phyloP scores from a whole-genome alignment of 1,140 invertebrate species.

The Drosophila sp. region DNA sequence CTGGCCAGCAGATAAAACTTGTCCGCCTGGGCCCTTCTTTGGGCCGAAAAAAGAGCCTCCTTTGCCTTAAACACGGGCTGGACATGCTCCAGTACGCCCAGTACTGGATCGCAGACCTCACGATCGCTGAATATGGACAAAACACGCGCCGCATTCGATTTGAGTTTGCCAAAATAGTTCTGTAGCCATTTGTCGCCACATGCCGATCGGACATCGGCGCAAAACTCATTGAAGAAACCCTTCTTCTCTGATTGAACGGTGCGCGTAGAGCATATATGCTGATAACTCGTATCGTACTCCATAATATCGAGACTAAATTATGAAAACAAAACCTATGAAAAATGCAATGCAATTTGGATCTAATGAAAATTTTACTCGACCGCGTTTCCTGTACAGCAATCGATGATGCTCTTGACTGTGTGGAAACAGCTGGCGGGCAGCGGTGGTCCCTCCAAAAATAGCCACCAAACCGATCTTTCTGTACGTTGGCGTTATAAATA shows the following conservation, averaged over 20 bases:
- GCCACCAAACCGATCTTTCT: constrained; percentile 48
- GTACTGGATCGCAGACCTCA: constrained; percentile 83
- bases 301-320: constrained; percentile 26
- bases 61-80: constrained; percentile 84
- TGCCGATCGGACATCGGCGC: constrained; percentile 81
- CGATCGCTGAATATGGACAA: constrained; percentile 84
- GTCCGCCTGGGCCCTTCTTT: constrained; percentile 83
- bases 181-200: constrained; percentile 84
- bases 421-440: constrained; percentile 65
- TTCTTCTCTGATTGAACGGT: constrained; percentile 86
- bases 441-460: constrained; percentile 66
- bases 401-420: constrained; percentile 41
- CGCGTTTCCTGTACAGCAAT: constrained; percentile 41
- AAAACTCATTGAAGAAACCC: constrained; percentile 86
- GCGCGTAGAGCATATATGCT: constrained; percentile 84
- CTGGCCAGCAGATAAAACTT: constrained; percentile 81
- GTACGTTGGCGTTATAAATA: constrained; percentile 70
- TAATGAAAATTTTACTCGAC: constrained; percentile 33
- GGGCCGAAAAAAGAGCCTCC: constrained; percentile 82
- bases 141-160: constrained; percentile 84
- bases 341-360: constrained; percentile 38
- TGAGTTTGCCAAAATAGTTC: constrained; percentile 84
- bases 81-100: constrained; percentile 83
- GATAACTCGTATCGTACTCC: constrained; percentile 77
- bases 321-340: constrained; percentile 53